Percentiles rank a stretch among this genome's conserved stretches.
Evolutionary conservation across 1,140 invertebrate species (phyloP).

Genomic region (Ridgeia piscesae): DNA sequence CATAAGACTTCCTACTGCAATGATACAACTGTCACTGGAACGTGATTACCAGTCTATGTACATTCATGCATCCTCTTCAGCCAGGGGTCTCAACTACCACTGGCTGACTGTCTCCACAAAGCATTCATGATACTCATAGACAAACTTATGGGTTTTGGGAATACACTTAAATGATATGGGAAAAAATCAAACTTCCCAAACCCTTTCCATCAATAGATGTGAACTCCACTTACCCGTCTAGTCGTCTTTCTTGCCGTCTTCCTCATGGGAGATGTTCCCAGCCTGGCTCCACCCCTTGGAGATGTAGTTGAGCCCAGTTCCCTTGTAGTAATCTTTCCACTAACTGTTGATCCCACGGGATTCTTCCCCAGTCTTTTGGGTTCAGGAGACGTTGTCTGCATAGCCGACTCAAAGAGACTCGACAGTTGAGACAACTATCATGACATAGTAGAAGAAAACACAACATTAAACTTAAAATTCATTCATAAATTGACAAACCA

Average conservation of each 20-base stretch:
- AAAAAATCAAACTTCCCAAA: too few species aligned
- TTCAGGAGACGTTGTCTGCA: background rate
- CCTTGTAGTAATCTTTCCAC: background rate
- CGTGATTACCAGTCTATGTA: too few species aligned
- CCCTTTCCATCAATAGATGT: background rate
- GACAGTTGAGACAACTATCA: background rate
- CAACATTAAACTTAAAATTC: background rate
- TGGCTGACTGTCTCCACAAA: too few species aligned
- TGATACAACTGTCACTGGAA: too few species aligned
- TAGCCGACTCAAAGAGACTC: background rate
- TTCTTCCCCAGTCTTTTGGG: background rate
- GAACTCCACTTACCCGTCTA: background rate
- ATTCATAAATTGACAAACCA: too few species aligned
- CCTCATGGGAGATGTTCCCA: background rate
- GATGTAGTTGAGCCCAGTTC: background rate
- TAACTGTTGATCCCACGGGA: background rate
- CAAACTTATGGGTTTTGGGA: too few species aligned
- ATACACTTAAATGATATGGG: too few species aligned
- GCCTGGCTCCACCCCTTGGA: background rate
- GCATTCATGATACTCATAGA: too few species aligned
- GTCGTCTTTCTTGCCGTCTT: background rate
- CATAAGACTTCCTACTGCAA: too few species aligned
- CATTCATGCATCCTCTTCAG: too few species aligned
- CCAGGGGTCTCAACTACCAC: too few species aligned
- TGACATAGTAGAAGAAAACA: background rate